Evolutionary conservation across 2,797 vertebrate species (phyloP), one percentile per base, ranked within the genome.

Genomic region (Gambelia wislizenii): DNA sequence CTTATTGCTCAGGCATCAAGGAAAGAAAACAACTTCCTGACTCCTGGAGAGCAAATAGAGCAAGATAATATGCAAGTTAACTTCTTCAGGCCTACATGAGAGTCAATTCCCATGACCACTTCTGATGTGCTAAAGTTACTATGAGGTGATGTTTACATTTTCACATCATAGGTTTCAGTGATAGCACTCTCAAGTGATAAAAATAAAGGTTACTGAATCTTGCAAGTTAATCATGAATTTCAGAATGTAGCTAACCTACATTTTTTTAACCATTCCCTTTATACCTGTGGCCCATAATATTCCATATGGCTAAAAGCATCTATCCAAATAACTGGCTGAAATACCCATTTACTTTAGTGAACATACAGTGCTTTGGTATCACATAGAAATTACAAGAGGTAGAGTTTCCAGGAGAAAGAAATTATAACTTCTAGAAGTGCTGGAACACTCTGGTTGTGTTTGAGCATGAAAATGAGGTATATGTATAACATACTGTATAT

Each of bases 1-100:
- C 33, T 88, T 83, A 83, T 83, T 88, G 80, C 44, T 75, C 69
- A 83, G 80, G 70, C 80, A 88, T 88, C 87, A 80, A 88, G 80
- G 69, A 88, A 83, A 83, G 70, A 88, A 83, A 88, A 76, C 69
- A 76, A 76, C 69, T 83, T 83, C 42, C 42, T 88, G 56, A 61
- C 80, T 83, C 56, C 49, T 83, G 87, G 52, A 88, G 42, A 88
- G 56, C 87, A 83, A 88, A 82, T 83, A 88, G 87, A 88, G 87
- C 67, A 83, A 42, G 79, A 88, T 61, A 83, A 83, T 75, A 74
- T 74, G 78, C 54, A 83, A 61, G 69, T 47, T 82, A 72, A 39
- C 87, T 75, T 88, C 70, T 83, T 83, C 54, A 83, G 70, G 70
- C 69, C 79, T 88, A 82, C 54, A 76, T 36, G 79, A 88, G 70